Percentiles rank a stretch among this genome's conserved stretches.
Evolutionary conservation across 2,797 vertebrate species (phyloP).

Genomic region (Falco cherrug): DNA sequence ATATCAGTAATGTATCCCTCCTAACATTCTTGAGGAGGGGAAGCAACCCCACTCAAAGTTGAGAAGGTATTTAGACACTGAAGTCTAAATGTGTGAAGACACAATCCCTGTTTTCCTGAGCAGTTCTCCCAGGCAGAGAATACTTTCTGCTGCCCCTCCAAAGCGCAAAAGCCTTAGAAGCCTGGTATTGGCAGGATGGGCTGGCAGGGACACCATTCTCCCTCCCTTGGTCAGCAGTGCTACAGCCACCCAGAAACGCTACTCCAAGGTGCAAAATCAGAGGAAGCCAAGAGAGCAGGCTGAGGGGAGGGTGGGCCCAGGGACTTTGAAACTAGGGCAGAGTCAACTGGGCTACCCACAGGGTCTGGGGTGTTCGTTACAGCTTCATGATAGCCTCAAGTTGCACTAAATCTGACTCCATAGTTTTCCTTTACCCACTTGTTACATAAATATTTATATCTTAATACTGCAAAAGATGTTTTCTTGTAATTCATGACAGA

Average conservation of each 20-base stretch:
- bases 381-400: background rate
- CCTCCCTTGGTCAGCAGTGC: background rate
- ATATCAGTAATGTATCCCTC: background rate
- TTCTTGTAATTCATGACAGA: background rate
- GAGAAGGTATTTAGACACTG: background rate
- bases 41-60: background rate
- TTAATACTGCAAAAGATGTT: background rate
- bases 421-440: background rate
- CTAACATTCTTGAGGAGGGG: background rate
- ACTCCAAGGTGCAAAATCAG: background rate
- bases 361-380: accelerated
- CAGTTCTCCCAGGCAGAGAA: background rate
- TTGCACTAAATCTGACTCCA: background rate
- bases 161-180: background rate
- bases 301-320: background rate
- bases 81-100: background rate
- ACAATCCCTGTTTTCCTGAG: background rate
- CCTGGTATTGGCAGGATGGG: background rate
- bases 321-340: background rate
- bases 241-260: background rate
- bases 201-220: background rate
- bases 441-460: background rate
- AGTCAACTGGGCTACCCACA: background rate
- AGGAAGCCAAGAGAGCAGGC: background rate
- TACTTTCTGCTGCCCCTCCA: background rate